A percentile compares a stretch with the other conserved stretches of the same genome.
Conservation (phyloP, 2,113 vertebrate genomes). For the Lutjanus erythropterus region DNA sequence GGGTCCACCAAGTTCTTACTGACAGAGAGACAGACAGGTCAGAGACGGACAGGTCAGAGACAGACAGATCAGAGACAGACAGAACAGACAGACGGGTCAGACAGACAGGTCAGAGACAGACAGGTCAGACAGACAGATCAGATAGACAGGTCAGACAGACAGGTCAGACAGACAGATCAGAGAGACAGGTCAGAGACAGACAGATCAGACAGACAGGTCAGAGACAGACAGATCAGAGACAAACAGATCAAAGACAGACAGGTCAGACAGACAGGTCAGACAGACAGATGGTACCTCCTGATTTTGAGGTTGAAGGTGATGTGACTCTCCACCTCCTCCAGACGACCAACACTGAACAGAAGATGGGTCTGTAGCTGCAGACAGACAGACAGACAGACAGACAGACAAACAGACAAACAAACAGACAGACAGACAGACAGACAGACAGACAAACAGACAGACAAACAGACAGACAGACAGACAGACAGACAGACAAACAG, state of each 20-base stretch:
- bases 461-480: too few relatives aligned
- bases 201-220: neutral
- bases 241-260: neutral
- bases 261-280: too few relatives aligned
- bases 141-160: neutral
- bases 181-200: neutral
- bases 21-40: neutral
- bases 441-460: too few relatives aligned
- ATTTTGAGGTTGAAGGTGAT: slow-evolving; percentile 42
- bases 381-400: neutral
- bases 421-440: neutral
- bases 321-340: slow-evolving; percentile 48
- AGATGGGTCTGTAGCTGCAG: slow-evolving; percentile 32
- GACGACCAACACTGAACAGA: slow-evolving; percentile 23
- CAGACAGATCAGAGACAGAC: too few relatives aligned
- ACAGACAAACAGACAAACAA: neutral
- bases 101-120: too few relatives aligned
- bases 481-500: too few relatives aligned
- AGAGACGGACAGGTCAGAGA: neutral
- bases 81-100: neutral
- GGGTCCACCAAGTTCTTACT: slow-evolving; percentile 44
- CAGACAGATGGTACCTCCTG: slow-evolving; percentile 20
- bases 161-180: too few relatives aligned
- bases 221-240: neutral
- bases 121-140: neutral